Conservation (phyloP, 2,888 invertebrate species). For the Melanargia galathea region DNA sequence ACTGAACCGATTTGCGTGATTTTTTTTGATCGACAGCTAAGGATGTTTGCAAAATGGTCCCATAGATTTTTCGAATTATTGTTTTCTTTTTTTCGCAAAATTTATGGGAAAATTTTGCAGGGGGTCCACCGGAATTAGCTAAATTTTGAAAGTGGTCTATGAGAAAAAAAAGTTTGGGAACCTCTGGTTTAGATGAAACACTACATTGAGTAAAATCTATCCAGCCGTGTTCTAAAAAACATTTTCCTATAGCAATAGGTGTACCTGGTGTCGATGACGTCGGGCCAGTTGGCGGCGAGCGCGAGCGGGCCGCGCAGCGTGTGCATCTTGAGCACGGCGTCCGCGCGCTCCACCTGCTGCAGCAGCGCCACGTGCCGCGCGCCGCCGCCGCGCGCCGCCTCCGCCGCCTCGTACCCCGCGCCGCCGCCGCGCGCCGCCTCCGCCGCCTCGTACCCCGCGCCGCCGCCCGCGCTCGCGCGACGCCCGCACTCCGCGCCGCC, state of each 20-base stretch:
- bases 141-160: too few species aligned
- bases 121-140: too few species aligned
- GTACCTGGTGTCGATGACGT: conserved; percentile 84
- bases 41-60: too few species aligned
- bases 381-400: conserved; percentile 83
- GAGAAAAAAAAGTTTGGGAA: too few species aligned
- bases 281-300: conserved; percentile 85
- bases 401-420: conserved; percentile 73
- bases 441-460: conserved; percentile 41
- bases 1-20: too few species aligned
- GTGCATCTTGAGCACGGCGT: conserved; percentile 85
- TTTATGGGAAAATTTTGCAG: too few species aligned
- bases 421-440: conserved; percentile 46
- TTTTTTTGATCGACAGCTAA: too few species aligned
- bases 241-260: conserved; percentile 50
- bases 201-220: too few species aligned
- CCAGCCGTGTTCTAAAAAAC: too few species aligned
- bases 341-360: conserved; percentile 85
- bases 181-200: too few species aligned
- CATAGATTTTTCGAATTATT: too few species aligned
- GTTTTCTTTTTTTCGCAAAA: too few species aligned
- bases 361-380: conserved; percentile 84
- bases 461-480: conserved; percentile 44
- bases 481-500: conserved; percentile 51
- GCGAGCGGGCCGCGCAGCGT: conserved; percentile 79